Base-by-base conservation (phyloP, 1,140 invertebrate species). In the Drosophila insularis region DNA sequence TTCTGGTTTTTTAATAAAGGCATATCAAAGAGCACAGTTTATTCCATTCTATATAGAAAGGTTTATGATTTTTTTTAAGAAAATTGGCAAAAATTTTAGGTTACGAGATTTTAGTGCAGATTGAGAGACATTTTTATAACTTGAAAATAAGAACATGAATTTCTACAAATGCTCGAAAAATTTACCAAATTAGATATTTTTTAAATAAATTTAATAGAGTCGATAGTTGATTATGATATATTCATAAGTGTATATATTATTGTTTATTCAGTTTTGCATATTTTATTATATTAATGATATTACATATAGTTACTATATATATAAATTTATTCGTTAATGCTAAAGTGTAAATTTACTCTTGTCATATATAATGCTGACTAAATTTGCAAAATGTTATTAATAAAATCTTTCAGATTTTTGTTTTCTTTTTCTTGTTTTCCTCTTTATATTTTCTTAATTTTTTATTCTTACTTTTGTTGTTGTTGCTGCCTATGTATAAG, bases 361-460 rank as follows among this genome's bases (percentile, higher is more conserved):
- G 7, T 67, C 27, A 5, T 66, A 53, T 75, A 68, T 84, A 84
- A 84, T 80, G 73, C 68, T 87, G 84, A 87, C 80, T 87, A 72
- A 65, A 43, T 43, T 79, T 68, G 55, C 71, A 58, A 65, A 71
- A 74, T 66, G 56, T 66, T 69, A 43, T 66, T 78, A 68, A 46
- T 81, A 87, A 84, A 27, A 89, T 89, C 84, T 89, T 89, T 74
- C 54, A 89, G 84, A 89, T 85, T 89, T 77, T 75, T 68, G 70
- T 80, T 89, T 37, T 11, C 35, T 37, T 37, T 37, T 4, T 37
- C 32, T 80, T 78, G 63, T 55, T 54, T 14, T 43, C 3, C 2
- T 14, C 0, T 17, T 43, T 43, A 7, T 43, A 17, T 17, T 17
- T 43, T 43, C 27, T 43, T 43, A 14, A 6, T 2, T 43, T 43